A percentile compares a stretch with the other conserved stretches of the same genome.
These are phyloP conservation scores for Delia radicum DNA, from an alignment of 1,140 invertebrate species.

Conservation along the genomic window DNA sequence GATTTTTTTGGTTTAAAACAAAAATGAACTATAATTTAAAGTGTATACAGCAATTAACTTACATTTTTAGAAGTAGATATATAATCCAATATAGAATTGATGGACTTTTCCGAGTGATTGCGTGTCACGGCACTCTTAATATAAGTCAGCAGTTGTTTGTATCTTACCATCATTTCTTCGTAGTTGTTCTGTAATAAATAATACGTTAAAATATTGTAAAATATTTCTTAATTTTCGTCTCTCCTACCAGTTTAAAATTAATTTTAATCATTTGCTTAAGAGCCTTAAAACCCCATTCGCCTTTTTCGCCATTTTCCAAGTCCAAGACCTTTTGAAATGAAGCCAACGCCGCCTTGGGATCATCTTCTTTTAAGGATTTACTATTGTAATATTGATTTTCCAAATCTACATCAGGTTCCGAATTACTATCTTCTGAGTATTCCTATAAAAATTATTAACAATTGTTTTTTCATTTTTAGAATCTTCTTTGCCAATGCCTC, in stretches of 20 bases:
- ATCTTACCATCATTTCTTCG: conserved; percentile 95
- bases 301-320: conserved; percentile 95
- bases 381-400: conserved; percentile 99
- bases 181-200: conserved; percentile 76
- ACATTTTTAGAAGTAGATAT: conserved; percentile 99
- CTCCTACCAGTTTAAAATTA: conserved; percentile 90
- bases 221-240: background rate
- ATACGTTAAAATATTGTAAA: conserved; percentile 30
- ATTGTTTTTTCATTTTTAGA: background rate
- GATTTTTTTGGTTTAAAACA: background rate
- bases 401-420: conserved; percentile 97
- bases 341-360: conserved; percentile 85
- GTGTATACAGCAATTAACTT: conserved; percentile 50
- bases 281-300: conserved; percentile 99
- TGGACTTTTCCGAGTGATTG: conserved; percentile 99
- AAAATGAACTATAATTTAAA: background rate
- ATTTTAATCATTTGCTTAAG: conserved; percentile 99
- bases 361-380: conserved; percentile 97
- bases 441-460: conserved; percentile 61
- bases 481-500: background rate
- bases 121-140: conserved; percentile 98
- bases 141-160: conserved; percentile 95
- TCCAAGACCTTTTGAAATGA: conserved; percentile 97
- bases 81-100: conserved; percentile 99
- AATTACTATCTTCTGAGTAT: conserved; percentile 94